Base-by-base conservation (phyloP, 2,797 vertebrate genomes). In the Pitangus sulphuratus region DNA sequence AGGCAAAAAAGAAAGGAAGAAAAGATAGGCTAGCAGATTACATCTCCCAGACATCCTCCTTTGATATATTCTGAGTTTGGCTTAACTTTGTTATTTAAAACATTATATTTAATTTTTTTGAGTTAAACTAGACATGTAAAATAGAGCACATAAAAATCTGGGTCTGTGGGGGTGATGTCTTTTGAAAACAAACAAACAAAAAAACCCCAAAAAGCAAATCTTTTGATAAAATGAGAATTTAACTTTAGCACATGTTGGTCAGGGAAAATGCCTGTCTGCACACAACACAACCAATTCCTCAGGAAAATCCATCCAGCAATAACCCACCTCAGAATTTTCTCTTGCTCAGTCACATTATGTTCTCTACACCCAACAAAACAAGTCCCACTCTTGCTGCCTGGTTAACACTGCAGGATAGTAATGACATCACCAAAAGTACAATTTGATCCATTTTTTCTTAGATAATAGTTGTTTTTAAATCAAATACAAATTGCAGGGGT, bases 401-500 rank as follows among this genome's bases (percentile, higher is more conserved):
- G 35, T 68, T 81, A 83, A 68, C n/a, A 42, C 60, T 56, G 31
- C n/a, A 61, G 77, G 18, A 47, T 11, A 77, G 61, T 44, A 84
- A 92, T 0, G 0, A 35, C 62, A 72, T 33, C 69, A 45, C 22
- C 57, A 50, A 85, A 84, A 70, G 69, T 7, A 90, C 42, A 79
- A 66, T 70, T 66, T 82, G 51, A 85, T 76, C 51, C 3, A 16
- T 76, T 95, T 81, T 90, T 90, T 62, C 76, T 89, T 65, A 39
- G 25, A 37, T 53, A 93, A 84, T 35, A 58, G 72, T 53, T 84
- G 62, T 5, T 45, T 78, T 94, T 74, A 88, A 56, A 87, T 84
- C 60, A 94, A 88, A 75, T 33, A 76, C n/a, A 92, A 95, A 85
- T 84, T 92, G 72, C 56, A 90, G 54, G 76, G 77, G 64, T 79